Conservation (phyloP, 2,797 vertebrate genomes). For the Chelonia mydas region DNA sequence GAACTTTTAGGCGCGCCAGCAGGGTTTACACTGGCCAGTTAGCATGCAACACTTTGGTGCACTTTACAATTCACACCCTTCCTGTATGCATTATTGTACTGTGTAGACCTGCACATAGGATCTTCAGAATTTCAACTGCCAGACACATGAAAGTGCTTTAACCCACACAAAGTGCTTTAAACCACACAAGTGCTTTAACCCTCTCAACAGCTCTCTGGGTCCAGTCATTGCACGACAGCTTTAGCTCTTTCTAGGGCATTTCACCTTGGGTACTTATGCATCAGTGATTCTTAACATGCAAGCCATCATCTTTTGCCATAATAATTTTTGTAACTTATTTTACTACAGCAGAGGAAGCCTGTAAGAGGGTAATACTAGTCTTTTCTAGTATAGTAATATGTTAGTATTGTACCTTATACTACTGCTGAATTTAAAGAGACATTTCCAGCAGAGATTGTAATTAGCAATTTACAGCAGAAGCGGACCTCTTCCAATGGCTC, state of each 20-base stretch:
- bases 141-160: neutral
- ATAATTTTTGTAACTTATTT: neutral
- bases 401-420: neutral
- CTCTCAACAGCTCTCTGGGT: neutral
- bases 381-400: neutral
- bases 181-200: neutral
- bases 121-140: neutral
- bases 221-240: neutral
- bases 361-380: neutral
- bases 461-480: neutral
- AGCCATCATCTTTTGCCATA: neutral
- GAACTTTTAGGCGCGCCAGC: neutral
- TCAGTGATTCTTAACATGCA: neutral
- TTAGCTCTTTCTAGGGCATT: neutral
- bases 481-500: neutral
- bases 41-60: neutral
- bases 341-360: neutral
- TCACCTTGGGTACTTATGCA: neutral
- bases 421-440: neutral
- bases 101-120: neutral
- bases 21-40: neutral
- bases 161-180: neutral
- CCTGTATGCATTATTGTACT: neutral
- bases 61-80: neutral
- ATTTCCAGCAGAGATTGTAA: conserved; percentile 1